Evolutionary conservation across 1,140 invertebrate species (phyloP).

Genomic region (Propsilocerus akamusi): DNA sequence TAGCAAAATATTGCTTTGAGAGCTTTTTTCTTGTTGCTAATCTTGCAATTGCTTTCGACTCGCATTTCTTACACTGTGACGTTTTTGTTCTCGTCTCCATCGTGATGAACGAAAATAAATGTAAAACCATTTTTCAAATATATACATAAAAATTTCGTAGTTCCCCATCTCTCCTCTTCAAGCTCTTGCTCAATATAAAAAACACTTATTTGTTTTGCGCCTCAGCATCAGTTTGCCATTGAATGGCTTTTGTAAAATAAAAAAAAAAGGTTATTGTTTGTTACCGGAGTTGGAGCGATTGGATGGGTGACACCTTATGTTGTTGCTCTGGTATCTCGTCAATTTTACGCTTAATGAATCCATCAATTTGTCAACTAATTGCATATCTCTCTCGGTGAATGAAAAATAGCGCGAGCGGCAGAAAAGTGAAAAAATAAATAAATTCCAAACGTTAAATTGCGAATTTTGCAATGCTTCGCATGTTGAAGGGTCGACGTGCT

Average conservation of each 20-base stretch:
- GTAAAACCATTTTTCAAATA: slow-evolving; percentile 3
- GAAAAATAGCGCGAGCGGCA: too few species aligned
- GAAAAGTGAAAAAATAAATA: too few species aligned
- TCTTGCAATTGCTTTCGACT: not conserved
- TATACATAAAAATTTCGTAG: not conserved
- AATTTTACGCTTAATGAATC: slow-evolving; percentile 4
- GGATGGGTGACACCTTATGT: slow-evolving; percentile 1
- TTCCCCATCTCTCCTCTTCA: not conserved
- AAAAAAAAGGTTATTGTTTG: not conserved
- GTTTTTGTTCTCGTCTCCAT: not conserved
- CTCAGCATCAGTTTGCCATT: too few species aligned
- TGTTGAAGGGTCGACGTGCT: too few species aligned
- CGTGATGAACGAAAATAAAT: slow-evolving; percentile 1
- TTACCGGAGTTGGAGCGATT: not conserved
- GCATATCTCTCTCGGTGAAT: too few species aligned
- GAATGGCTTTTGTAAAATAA: too few species aligned
- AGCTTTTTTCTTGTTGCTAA: too few species aligned
- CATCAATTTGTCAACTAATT: slow-evolving; percentile 4
- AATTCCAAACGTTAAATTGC: too few species aligned
- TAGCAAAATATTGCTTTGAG: too few species aligned
- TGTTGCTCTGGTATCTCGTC: not conserved
- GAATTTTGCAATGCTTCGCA: too few species aligned
- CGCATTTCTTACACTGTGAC: not conserved
- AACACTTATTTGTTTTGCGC: too few species aligned
- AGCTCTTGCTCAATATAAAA: not conserved